Evolutionary conservation across 2,113 vertebrate genomes (phyloP), one percentile per base, ranked within the genome.

Genomic region (Pyxicephalus adspersus): DNA sequence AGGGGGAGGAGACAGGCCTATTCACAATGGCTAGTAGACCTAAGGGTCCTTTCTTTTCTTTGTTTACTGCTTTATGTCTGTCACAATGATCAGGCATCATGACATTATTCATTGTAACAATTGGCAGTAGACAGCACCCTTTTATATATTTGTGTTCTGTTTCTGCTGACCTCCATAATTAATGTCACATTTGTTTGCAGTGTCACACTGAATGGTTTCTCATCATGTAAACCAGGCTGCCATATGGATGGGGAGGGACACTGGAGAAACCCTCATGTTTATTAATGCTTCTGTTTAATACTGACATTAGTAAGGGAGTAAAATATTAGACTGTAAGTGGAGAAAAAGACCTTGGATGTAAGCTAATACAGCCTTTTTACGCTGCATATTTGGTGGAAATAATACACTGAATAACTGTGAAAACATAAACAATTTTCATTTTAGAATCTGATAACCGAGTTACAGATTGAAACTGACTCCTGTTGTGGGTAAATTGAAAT

Each of bases 131-230:
- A 77, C 26, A 3, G 51, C 63, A 34, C 63, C 63, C 25, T 63
- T 50, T 77, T 77, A 77, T 66, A 57, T 77, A 66, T 77, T 51
- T 52, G 23, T 34, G n/a, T 77, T 77, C 45, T 66, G 17, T 64
- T 65, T 65, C 45, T 63, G 29, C 75, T 77, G 61, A 77, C 75
- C 75, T 64, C 76, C 76, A 55, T 77, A 77, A 77, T 77, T 77
- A 66, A 57, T 66, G 63, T 77, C 50, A 77, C 63, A 66, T 67
- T 66, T 67, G 76, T 66, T 28, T 77, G 76, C 76, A 66, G 64
- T 67, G 64, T 77, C 28, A 52, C 76, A 77, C 67, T 77, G 50
- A 57, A 67, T 77, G 63, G 63, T 67, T 66, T 77, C 63, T 65
- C 52, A 77, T 55, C 64, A 67, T 77, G 76, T 77, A 77, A 77